These are phyloP conservation scores for Calliphora vomitoria DNA, from an alignment of 2,888 invertebrate genomes.

Conservation along the genomic window DNA sequence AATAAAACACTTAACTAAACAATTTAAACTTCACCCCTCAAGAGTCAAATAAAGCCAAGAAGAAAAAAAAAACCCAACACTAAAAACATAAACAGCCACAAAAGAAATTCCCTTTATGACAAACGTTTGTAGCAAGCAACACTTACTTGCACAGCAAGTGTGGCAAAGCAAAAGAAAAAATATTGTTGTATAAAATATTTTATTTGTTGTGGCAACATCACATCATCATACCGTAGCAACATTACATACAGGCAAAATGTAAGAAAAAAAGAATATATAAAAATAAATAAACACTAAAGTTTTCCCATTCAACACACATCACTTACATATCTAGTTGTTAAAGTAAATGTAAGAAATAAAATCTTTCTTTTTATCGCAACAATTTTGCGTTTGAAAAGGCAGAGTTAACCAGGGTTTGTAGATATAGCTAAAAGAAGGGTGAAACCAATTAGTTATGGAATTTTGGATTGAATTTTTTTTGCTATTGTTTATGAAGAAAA, in stretches of 20 bases:
- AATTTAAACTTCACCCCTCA: slow-evolving; percentile 67
- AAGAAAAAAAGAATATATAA: slow-evolving; percentile 20
- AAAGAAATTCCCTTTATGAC: slow-evolving; percentile 72
- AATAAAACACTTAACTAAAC: slow-evolving; percentile 67
- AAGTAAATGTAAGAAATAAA: slow-evolving; percentile 31
- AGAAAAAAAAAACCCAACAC: slow-evolving; percentile 25
- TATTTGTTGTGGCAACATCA: slow-evolving; percentile 61
- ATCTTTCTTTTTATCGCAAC: background rate
- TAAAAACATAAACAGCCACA: slow-evolving; percentile 47
- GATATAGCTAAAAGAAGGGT: too few species aligned
- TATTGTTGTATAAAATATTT: slow-evolving; percentile 49
- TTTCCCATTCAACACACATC: slow-evolving; percentile 30
- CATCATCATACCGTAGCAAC: slow-evolving; percentile 37
- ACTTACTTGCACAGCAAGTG: background rate
- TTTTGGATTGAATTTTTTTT: too few species aligned
- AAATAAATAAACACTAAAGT: slow-evolving; percentile 22
- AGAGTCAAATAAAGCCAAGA: slow-evolving; percentile 62
- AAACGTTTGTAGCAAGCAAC: slow-evolving; percentile 35
- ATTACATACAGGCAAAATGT: slow-evolving; percentile 22
- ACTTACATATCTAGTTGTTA: background rate
- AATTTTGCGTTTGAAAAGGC: background rate
- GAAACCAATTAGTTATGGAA: too few species aligned
- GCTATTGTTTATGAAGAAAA: too few species aligned
- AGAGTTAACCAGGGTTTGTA: background rate
- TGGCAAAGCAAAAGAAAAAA: slow-evolving; percentile 33